Evolutionary conservation across 2,113 vertebrate genomes (phyloP), one percentile per base, ranked within the genome.

Genomic region (Bufo bufo): DNA sequence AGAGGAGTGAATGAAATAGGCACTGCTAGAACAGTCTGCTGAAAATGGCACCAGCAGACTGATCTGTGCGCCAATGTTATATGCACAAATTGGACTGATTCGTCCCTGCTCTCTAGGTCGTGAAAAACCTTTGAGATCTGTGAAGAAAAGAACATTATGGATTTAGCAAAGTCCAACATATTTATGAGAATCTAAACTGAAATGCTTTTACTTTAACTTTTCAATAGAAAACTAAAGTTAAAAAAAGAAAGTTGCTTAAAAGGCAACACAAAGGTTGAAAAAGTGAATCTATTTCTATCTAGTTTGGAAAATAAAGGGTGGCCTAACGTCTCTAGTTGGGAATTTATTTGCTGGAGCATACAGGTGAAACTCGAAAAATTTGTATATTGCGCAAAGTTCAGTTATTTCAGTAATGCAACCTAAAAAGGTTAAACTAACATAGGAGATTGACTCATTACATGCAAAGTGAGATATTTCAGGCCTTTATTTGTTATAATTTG

Each of bases 61-160:
- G 82, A 58, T 65, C 54, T 56, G 49, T 56, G 49, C 33, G 23
- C 82, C 43, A 84, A 50, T 11, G 20, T 69, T 33, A 9, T 52
- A 74, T 43, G 54, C 47, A 84, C 45, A 84, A 82, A 84, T 52
- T 83, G 81, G 20, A 63, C 61, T 84, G 19, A 23, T 14, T 12
- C 69, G 63, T n/a, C n/a, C 9, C n/a, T 66, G 16, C 45, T 82
- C 61, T 66, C 56, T 81, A 45, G 79, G 58, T 47, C 56, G 33
- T 47, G 58, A 81, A 14, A 81, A 81, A 56, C 77, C 10, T 43
- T 54, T n/a, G 19, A 58, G 23, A 33, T 20, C 50, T 23, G 77
- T 14, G 11, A 78, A n/a, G 52, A n/a, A 23, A 56, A 56, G 77
- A 20, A 33, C 11, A 12, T 23, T 16, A 80, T 33, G 43, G 71